Conservation (phyloP, 2,888 invertebrate species). For the Sarcophaga carnaria region DNA sequence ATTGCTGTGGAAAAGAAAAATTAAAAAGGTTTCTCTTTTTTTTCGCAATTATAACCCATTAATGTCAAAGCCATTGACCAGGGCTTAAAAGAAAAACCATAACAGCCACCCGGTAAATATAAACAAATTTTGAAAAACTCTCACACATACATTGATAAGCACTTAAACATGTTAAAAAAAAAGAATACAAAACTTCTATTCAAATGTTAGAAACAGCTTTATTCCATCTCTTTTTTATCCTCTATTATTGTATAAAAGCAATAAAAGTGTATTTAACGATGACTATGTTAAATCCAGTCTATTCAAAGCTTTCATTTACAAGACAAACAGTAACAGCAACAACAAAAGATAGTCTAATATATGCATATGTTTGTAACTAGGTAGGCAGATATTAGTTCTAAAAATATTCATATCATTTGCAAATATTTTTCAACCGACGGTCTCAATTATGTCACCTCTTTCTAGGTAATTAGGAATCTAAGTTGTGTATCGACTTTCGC, state of each 20-base stretch:
- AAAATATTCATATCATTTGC: constrained; percentile 32
- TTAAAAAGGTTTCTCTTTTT: constrained; percentile 14
- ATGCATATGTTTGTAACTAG: neutral
- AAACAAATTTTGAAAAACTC: constrained; percentile 29
- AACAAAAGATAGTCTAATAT: constrained; percentile 1
- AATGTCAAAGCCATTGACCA: constrained; percentile 54
- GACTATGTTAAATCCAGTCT: neutral
- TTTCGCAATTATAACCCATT: constrained; percentile 41
- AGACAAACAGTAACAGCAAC: neutral
- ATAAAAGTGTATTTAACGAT: neutral
- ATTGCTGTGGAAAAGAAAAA: neutral
- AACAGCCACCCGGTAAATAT: constrained; percentile 3
- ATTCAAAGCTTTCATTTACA: constrained; percentile 15
- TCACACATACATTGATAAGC: constrained; percentile 27
- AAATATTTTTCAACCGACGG: constrained; percentile 39
- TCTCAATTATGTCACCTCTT: neutral
- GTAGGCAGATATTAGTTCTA: neutral
- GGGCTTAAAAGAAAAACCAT: constrained; percentile 4
- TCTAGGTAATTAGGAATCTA: too few species aligned
- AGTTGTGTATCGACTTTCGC: too few species aligned
- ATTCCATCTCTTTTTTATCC: neutral
- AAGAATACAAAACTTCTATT: constrained; percentile 13
- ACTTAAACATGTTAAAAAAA: constrained; percentile 46
- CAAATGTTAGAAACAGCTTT: constrained; percentile 44
- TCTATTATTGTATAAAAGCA: neutral